Evolutionary conservation across 2,113 vertebrate genomes (phyloP).

Genomic region (Pelmatolapia mariae): DNA sequence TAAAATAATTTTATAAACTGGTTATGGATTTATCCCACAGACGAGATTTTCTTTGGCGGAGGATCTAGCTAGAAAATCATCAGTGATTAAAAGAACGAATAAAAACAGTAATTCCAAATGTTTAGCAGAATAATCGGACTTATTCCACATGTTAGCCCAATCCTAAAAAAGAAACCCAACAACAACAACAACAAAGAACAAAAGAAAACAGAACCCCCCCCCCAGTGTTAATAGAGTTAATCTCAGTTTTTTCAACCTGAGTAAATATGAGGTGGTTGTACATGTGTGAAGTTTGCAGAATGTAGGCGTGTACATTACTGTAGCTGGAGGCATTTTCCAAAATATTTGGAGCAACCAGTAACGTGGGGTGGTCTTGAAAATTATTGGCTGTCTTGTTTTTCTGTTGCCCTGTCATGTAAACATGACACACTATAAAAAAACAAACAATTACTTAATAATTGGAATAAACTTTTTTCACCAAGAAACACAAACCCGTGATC

Average conservation of each 20-base stretch:
- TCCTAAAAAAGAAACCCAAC: not conserved
- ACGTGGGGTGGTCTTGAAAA: not conserved
- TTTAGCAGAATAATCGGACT: not conserved
- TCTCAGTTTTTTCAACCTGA: not conserved
- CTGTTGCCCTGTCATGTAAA: not conserved
- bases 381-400: not conserved
- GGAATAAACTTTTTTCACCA: not conserved
- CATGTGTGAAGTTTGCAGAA: not conserved
- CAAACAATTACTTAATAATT: not conserved
- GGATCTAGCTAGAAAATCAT: not conserved
- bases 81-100: not conserved
- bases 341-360: not conserved
- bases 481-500: not conserved
- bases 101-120: not conserved
- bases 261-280: not conserved
- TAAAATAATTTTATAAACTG: not conserved
- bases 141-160: not conserved
- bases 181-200: not conserved
- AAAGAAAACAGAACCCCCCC: not conserved
- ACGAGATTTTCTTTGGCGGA: not conserved
- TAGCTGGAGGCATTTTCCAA: not conserved
- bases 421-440: not conserved
- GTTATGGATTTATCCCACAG: not conserved
- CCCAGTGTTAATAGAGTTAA: not conserved
- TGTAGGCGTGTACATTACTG: not conserved